Evolutionary conservation across 2,797 vertebrate genomes (phyloP), one percentile per base, ranked within the genome.

Genomic region (Chaunax sp.): DNA sequence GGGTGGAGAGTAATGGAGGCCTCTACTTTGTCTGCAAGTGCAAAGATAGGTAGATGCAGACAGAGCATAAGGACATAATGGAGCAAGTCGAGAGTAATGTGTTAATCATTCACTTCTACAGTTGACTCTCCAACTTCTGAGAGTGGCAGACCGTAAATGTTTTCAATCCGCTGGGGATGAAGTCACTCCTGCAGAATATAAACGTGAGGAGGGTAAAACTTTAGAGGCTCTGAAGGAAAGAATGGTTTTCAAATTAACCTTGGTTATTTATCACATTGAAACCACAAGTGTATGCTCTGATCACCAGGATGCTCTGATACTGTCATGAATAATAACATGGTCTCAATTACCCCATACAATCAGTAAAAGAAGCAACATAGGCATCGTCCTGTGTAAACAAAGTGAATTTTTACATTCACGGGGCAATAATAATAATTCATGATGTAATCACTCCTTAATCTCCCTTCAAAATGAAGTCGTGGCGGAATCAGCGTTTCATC

Each of bases 391-490:
- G 56, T 30, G 73, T 72, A 86, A 86, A 79, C 75, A 80, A 75
- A 30, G 37, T 30, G 64, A 85, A 73, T 74, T 78, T 82, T 72
- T 69, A 54, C 58, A 80, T 65, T 81, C 60, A 70, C 59, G 46
- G 35, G 44, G 54, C 14, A 77, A 81, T 74, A 83, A 81, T 74
- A 83, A 85, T 75, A 65, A 76, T 25, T 76, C 64, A 73, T 50
- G 38, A 64, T 47, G 59, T 64, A 81, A 87, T 87, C 78, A 72
- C 28, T 64, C 41, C 43, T 74, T 85, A 77, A 85, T 84, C 37
- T 70, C 60, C 75, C 20, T 83, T 74, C 52, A 63, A 84, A 82
- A 82, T 71, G 10, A 75, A 82, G 40, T 41, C 45, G 41, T 28
- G 25, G 62, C 22, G 40, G 44, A 72, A 77, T 84, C 46, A 9